phyloP scores from a whole-genome alignment of 2,113 vertebrate species.

The Regulus satrapa region DNA sequence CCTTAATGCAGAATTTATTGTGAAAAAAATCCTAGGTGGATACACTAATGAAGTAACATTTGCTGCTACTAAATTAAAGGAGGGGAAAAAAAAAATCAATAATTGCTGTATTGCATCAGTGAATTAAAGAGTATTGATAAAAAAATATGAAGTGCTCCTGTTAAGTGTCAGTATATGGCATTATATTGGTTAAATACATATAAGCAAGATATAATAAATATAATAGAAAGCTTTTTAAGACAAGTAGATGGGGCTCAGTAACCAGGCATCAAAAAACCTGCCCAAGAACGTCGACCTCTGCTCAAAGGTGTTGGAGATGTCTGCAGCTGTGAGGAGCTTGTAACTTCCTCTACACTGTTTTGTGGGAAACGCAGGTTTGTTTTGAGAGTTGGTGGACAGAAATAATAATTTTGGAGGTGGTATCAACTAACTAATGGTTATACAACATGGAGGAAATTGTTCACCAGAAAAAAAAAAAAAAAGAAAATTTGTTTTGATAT shows the following conservation, averaged over 20 bases:
- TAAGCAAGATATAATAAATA: not conserved
- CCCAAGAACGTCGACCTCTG: not conserved
- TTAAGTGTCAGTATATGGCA: not conserved
- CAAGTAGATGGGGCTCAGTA: not conserved
- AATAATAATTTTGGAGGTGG: not conserved
- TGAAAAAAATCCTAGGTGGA: not conserved
- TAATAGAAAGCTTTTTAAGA: fast-evolving
- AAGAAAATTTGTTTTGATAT: not conserved
- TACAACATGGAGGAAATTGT: not conserved
- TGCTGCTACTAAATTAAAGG: not conserved
- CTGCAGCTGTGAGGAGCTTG: not conserved
- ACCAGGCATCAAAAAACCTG: not conserved
- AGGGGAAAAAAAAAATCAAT: not conserved
- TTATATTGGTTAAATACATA: not conserved
- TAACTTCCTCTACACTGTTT: not conserved
- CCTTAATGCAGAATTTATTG: not conserved
- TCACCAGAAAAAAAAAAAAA: not conserved
- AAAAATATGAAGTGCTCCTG: not conserved
- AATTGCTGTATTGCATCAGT: not conserved
- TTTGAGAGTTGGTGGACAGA: not conserved
- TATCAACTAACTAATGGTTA: not conserved
- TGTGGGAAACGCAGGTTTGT: not conserved
- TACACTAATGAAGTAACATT: not conserved
- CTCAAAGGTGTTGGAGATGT: not conserved
- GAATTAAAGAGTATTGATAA: not conserved